These are phyloP conservation scores for Tringa solitaria DNA, from an alignment of 2,113 vertebrate genomes.

Conservation along the genomic window DNA sequence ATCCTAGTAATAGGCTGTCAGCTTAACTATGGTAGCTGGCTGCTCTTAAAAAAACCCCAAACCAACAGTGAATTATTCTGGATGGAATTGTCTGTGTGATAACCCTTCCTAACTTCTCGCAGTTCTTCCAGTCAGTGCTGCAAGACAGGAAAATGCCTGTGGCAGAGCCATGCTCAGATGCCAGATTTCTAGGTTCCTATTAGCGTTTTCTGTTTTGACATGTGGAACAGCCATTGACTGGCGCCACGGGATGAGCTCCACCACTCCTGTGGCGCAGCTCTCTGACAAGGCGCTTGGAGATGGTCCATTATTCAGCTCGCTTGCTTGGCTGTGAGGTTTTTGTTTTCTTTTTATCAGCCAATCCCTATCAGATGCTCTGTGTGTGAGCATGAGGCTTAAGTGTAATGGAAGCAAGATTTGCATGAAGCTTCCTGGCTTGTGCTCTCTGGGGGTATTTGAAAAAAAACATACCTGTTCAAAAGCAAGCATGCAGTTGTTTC, in stretches of 20 bases:
- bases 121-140: background rate
- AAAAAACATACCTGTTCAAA: background rate
- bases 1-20: background rate
- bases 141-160: background rate
- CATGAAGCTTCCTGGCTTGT: background rate
- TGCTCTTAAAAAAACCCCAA: background rate
- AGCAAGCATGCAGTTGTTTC: fast-evolving
- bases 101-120: background rate
- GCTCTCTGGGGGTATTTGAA: background rate
- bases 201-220: background rate
- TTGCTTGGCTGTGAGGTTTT: background rate
- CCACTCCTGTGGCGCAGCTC: background rate
- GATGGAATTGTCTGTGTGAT: background rate
- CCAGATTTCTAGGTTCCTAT: background rate
- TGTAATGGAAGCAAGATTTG: background rate
- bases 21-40: background rate
- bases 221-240: background rate
- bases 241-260: background rate
- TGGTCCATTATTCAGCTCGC: background rate
- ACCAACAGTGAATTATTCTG: background rate
- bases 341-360: background rate
- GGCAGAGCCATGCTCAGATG: background rate
- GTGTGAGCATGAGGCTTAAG: background rate
- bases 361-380: background rate
- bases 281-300: background rate